A percentile compares a stretch with the other conserved stretches of the same genome.
These are phyloP conservation scores for Acleris holmiana DNA, from an alignment of 2,888 invertebrate species.

Conservation along the genomic window DNA sequence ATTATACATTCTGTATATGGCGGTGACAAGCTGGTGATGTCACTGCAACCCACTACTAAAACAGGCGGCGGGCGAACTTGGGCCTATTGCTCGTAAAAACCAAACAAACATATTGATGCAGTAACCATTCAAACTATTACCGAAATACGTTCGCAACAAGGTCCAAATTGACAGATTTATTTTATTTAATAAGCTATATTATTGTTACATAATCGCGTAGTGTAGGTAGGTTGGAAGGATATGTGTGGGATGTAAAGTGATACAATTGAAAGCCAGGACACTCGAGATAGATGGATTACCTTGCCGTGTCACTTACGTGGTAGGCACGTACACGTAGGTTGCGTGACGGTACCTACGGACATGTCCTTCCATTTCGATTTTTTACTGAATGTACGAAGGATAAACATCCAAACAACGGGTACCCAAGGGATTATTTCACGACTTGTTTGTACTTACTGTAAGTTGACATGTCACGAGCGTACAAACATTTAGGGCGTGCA, in stretches of 20 bases:
- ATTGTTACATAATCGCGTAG: not conserved
- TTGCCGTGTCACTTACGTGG: slow-evolving; percentile 8
- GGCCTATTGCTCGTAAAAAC: slow-evolving; percentile 9
- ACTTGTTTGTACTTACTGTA: too few relatives aligned
- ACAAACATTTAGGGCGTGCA: too few relatives aligned
- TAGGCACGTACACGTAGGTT: slow-evolving; percentile 15
- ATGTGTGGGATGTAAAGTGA: slow-evolving; percentile 20
- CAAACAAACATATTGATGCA: not conserved
- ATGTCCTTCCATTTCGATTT: too few relatives aligned
- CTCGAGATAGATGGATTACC: slow-evolving; percentile 18
- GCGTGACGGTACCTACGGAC: not conserved
- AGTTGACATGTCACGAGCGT: too few relatives aligned
- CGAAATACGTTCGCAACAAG: not conserved
- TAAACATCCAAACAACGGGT: too few relatives aligned
- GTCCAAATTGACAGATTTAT: not conserved
- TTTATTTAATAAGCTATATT: too few relatives aligned
- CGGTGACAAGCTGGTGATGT: slow-evolving; percentile 32
- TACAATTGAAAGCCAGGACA: slow-evolving; percentile 21
- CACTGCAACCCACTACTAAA: slow-evolving; percentile 16
- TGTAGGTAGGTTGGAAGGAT: slow-evolving; percentile 7
- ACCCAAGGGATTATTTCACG: too few relatives aligned
- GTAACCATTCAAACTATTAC: not conserved
- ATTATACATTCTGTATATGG: slow-evolving; percentile 18
- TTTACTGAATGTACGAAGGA: too few relatives aligned
- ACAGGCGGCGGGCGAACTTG: slow-evolving; percentile 21